Percentiles rank a stretch among this genome's conserved stretches.
Evolutionary conservation across 2,797 vertebrate genomes (phyloP).

Genomic region (Pagetopsis macropterus): DNA sequence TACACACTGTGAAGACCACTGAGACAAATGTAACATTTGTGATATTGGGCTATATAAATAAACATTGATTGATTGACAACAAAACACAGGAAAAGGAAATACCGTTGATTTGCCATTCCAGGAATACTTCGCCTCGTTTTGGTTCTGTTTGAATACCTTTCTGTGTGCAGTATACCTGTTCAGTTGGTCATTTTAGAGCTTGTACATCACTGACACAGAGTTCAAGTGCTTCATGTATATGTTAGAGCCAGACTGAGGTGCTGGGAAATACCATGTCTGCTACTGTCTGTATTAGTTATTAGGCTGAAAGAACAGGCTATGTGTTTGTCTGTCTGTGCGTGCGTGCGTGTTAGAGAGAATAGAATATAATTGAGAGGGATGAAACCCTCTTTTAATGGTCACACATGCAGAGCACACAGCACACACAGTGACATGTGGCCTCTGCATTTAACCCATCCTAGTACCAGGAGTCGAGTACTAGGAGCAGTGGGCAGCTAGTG

Average conservation of each 20-base stretch:
- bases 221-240: conserved; percentile 59
- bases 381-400: no score
- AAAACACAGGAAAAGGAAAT: not conserved
- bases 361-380: no score
- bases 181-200: conserved; percentile 20
- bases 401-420: no score
- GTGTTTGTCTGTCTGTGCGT: conserved; percentile 37
- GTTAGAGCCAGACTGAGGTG: conserved; percentile 48
- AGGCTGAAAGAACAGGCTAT: not conserved
- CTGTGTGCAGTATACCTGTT: not conserved
- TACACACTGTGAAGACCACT: no score
- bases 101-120: not conserved
- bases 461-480: no score
- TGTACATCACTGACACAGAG: conserved; percentile 22
- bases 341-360: conserved; percentile 18
- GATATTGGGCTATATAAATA: no score
- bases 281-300: conserved; percentile 23
- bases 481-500: no score
- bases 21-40: no score
- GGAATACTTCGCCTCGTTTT: not conserved
- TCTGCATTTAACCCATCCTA: no score
- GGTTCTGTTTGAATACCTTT: not conserved
- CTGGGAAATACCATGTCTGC: conserved; percentile 28
- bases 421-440: no score
- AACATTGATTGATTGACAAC: no score